phyloP scores from a whole-genome alignment of 2,113 vertebrate genomes.

The Erythrocercus mccallii region DNA sequence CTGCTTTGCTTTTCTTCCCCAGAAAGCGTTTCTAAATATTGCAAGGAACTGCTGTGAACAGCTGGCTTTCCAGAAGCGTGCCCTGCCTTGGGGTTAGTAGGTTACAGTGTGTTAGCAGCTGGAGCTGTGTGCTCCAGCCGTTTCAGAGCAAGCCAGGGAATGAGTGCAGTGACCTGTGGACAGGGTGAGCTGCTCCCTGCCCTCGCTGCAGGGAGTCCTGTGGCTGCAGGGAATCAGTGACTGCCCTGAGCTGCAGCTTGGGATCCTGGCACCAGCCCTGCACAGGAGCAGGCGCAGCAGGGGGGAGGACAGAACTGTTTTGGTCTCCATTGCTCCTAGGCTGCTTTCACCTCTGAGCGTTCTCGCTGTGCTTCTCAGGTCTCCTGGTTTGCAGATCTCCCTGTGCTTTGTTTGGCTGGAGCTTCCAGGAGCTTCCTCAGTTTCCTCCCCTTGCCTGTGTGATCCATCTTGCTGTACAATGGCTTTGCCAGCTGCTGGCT shows the following conservation, averaged over 20 bases:
- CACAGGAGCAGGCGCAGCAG: rapidly evolving
- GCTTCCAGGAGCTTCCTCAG: not conserved
- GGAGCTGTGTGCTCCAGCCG: not conserved
- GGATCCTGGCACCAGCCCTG: not conserved
- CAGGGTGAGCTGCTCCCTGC: not conserved
- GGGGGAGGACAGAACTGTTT: rapidly evolving
- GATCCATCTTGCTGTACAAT: not conserved
- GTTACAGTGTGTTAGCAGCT: not conserved
- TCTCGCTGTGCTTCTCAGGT: not conserved
- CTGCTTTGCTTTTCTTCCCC: not conserved
- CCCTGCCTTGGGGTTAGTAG: not conserved
- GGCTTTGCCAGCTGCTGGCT: not conserved
- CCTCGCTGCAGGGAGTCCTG: not conserved
- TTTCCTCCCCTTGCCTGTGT: not conserved
- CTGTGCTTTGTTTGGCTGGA: not conserved
- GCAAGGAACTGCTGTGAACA: not conserved
- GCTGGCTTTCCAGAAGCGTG: not conserved
- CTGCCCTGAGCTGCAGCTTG: not conserved
- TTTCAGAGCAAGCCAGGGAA: not conserved
- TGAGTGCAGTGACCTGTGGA: not conserved
- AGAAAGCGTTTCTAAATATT: not conserved
- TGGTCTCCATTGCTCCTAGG: not conserved
- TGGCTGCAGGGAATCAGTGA: not conserved
- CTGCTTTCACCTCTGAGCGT: not conserved
- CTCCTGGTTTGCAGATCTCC: not conserved